phyloP scores from a whole-genome alignment of 2,888 invertebrate species.

The Harmothoe impar region DNA sequence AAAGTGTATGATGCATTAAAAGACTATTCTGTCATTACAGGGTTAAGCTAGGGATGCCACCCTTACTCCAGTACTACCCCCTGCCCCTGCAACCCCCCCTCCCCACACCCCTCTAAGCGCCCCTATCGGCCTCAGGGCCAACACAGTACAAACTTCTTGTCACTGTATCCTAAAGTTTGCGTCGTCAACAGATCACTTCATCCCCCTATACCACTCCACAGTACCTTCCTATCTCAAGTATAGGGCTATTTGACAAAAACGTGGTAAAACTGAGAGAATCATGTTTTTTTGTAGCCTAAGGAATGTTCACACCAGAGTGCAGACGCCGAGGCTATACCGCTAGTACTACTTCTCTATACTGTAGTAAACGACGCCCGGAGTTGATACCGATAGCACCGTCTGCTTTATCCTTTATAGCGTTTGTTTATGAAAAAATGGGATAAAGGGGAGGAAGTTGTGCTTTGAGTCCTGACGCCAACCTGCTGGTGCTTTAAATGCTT shows the following conservation, averaged over 20 bases:
- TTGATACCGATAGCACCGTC: background rate
- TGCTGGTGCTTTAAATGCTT: constrained; percentile 38
- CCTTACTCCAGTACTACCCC: constrained; percentile 44
- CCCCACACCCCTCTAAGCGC: constrained; percentile 26
- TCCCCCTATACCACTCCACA: background rate
- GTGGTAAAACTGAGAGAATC: background rate
- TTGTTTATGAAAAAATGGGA: constrained; percentile 14
- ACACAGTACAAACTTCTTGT: constrained; percentile 6
- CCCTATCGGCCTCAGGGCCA: constrained; percentile 24
- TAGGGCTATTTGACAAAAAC: constrained; percentile 30
- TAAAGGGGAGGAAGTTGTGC: constrained; percentile 3
- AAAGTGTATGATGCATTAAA: too few species aligned
- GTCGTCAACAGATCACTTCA: too few species aligned
- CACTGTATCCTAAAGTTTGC: background rate
- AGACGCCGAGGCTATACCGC: too few species aligned
- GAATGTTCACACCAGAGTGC: background rate
- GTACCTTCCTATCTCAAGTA: background rate
- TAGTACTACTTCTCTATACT: too few species aligned
- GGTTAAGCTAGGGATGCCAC: too few species aligned
- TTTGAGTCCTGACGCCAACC: background rate
- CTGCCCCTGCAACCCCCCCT: background rate
- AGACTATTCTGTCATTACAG: too few species aligned
- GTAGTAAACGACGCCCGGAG: background rate
- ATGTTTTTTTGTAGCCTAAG: background rate
- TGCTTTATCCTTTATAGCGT: constrained; percentile 18